These are phyloP conservation scores for Chymomyza fuscimana DNA, from an alignment of 2,888 invertebrate species.

Conservation along the genomic window DNA sequence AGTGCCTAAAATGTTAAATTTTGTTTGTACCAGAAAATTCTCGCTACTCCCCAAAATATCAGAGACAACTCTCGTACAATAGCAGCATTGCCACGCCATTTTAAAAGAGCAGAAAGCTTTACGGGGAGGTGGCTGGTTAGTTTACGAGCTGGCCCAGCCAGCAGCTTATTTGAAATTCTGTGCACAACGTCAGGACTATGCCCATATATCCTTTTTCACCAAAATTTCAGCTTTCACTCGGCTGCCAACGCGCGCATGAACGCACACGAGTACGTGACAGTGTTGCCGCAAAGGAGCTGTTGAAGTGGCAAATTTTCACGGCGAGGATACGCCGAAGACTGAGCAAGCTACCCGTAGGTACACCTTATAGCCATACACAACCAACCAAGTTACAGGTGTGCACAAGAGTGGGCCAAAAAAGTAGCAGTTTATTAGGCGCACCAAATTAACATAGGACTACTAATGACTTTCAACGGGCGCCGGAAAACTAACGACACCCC, in stretches of 20 bases:
- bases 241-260: constrained; percentile 50
- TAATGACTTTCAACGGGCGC: constrained; percentile 47
- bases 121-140: neutral
- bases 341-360: constrained; percentile 11
- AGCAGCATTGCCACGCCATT: constrained; percentile 50
- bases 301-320: constrained; percentile 79
- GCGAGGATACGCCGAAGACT: constrained; percentile 32
- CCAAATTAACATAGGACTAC: constrained; percentile 69
- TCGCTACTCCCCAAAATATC: too few relatives aligned
- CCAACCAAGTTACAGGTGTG: neutral
- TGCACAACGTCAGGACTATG: constrained; percentile 46
- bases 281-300: constrained; percentile 78
- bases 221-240: constrained; percentile 21
- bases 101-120: neutral
- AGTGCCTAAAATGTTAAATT: too few relatives aligned
- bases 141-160: neutral
- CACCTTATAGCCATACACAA: neutral
- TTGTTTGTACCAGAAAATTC: too few relatives aligned
- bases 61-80: too few relatives aligned
- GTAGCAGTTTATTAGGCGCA: constrained; percentile 75
- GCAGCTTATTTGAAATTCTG: constrained; percentile 57
- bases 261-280: constrained; percentile 61
- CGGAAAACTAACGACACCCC: constrained; percentile 2
- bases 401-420: constrained; percentile 35
- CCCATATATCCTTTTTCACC: constrained; percentile 10